Percentiles rank a stretch among this genome's conserved stretches.
Conservation (phyloP, 2,888 invertebrate species). For the Cantharis flavilabris region DNA sequence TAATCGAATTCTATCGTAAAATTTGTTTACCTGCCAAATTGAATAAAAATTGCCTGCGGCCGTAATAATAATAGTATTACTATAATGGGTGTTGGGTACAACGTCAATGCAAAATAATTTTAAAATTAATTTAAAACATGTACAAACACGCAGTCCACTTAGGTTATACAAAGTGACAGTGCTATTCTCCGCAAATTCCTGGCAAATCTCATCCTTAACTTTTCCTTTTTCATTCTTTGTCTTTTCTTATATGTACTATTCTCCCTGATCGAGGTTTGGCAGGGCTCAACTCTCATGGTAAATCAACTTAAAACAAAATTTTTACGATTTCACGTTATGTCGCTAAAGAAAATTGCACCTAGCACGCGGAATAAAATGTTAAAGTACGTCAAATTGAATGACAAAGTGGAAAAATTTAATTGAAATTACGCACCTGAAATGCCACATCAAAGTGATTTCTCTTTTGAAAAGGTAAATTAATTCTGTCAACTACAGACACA, state of each 20-base stretch:
- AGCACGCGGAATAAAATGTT: not conserved
- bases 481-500: constrained; percentile 44
- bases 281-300: constrained; percentile 41
- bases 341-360: not conserved
- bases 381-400: not conserved
- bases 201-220: constrained; percentile 46
- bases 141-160: constrained; percentile 34
- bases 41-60: not conserved
- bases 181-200: constrained; percentile 46
- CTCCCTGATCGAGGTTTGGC: constrained; percentile 35
- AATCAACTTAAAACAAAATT: constrained; percentile 49
- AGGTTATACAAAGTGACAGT: constrained; percentile 49
- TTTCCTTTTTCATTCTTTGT: constrained; percentile 46
- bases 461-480: constrained; percentile 43
- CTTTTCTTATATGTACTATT: constrained; percentile 48
- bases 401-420: constrained; percentile 34
- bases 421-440: constrained; percentile 34
- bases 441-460: constrained; percentile 40
- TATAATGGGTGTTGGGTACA: no score
- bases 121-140: constrained; percentile 17
- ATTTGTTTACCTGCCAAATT: not conserved
- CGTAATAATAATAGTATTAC: no score
- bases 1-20: not conserved
- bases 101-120: constrained; percentile 1
- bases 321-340: constrained; percentile 6